A percentile compares a stretch with the other conserved stretches of the same genome.
Conservation (phyloP, 2,797 vertebrate genomes). For the Prunella strophiata region DNA sequence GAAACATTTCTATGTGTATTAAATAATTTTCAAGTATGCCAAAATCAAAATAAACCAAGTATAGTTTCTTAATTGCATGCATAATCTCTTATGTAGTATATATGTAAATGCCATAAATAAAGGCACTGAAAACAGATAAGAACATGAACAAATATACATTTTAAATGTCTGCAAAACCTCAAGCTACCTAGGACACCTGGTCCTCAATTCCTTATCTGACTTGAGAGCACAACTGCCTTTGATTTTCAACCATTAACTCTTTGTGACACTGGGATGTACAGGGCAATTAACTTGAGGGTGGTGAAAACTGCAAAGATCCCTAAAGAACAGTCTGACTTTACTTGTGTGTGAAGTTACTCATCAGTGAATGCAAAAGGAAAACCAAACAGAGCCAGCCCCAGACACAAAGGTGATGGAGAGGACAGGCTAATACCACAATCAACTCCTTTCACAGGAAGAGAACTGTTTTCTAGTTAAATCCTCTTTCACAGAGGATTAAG, state of each 20-base stretch:
- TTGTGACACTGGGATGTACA: neutral
- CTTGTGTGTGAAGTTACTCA: neutral
- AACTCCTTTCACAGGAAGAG: neutral
- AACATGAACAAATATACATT: neutral
- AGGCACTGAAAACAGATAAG: neutral
- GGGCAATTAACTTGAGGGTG: neutral
- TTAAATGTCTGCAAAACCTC: neutral
- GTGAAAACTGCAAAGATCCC: neutral
- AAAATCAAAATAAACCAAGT: neutral
- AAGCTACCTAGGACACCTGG: neutral
- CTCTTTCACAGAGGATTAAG: conserved; percentile 10
- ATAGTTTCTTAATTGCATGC: neutral
- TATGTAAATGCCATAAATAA: neutral
- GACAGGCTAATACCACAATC: neutral
- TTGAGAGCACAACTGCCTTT: neutral
- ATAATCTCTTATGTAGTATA: neutral
- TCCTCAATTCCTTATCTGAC: neutral
- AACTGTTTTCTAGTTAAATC: neutral
- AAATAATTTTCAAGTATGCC: neutral
- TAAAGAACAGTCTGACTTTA: neutral
- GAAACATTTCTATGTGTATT: neutral
- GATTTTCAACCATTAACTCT: neutral
- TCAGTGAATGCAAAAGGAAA: neutral
- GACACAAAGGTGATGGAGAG: neutral
- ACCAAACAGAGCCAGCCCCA: neutral